phyloP scores from a whole-genome alignment of 2,888 invertebrate species.

The Himalopsyche tibetana region DNA sequence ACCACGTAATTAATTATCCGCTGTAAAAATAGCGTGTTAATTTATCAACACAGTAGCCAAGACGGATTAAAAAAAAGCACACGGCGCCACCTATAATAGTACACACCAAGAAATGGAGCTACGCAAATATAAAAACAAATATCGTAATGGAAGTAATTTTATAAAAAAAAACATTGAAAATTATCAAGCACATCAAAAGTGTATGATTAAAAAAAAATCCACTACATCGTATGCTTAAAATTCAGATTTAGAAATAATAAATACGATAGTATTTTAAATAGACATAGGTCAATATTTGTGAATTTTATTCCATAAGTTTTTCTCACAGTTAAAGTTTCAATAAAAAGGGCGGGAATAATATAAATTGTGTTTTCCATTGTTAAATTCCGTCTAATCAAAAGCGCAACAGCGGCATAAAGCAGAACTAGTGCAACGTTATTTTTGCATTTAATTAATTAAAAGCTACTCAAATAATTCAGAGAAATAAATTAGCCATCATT shows the following conservation, averaged over 20 bases:
- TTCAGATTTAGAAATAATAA: too few relatives aligned
- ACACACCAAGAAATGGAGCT: too few relatives aligned
- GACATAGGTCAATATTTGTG: too few relatives aligned
- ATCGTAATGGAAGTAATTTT: too few relatives aligned
- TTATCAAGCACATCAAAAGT: too few relatives aligned
- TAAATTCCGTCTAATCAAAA: conserved; percentile 32
- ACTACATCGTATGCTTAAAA: too few relatives aligned
- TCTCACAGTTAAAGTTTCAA: conserved; percentile 13
- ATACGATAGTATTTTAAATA: too few relatives aligned
- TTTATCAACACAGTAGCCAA: conserved; percentile 47
- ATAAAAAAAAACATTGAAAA: too few relatives aligned
- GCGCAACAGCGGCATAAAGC: conserved; percentile 28
- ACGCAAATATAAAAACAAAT: too few relatives aligned
- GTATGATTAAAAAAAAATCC: too few relatives aligned
- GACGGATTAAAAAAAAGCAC: not conserved
- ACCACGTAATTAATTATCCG: conserved; percentile 8
- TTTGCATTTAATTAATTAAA: conserved; percentile 41
- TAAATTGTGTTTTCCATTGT: not conserved
- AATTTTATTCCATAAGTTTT: not conserved
- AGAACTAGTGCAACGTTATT: not conserved
- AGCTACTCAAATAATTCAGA: conserved; percentile 22
- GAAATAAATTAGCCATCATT: not conserved
- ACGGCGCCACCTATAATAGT: not conserved
- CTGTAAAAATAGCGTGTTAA: conserved; percentile 46
- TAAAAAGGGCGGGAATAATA: conserved; percentile 27